These are phyloP conservation scores for Heliothis peltigera DNA, from an alignment of 2,888 invertebrate genomes.

Conservation along the genomic window DNA sequence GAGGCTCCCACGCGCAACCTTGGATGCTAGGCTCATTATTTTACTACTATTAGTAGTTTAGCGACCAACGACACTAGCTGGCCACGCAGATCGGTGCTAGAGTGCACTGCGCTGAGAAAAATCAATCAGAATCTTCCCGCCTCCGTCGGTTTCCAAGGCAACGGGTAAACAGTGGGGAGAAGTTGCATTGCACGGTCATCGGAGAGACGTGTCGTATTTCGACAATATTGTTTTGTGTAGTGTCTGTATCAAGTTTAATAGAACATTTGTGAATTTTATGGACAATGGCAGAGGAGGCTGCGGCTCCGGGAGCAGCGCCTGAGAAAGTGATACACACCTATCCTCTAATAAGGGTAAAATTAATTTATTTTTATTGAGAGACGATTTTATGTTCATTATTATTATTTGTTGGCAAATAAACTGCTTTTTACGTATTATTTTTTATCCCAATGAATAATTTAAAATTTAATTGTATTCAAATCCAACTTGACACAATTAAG, in stretches of 20 bases:
- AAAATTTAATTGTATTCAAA: no score
- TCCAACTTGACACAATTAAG: no score
- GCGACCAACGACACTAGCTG: conserved; percentile 60
- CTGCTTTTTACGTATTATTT: conserved; percentile 7
- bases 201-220: conserved; percentile 67
- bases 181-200: conserved; percentile 69
- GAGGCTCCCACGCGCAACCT: conserved; percentile 63
- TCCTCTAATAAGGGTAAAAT: conserved; percentile 94
- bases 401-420: conserved; percentile 6
- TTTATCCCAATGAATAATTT: no score
- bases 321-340: conserved; percentile 95
- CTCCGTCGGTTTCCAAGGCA: conserved; percentile 85
- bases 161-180: conserved; percentile 87
- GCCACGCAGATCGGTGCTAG: conserved; percentile 59
- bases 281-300: conserved; percentile 81
- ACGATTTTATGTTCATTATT: conserved; percentile 14
- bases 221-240: conserved; percentile 48
- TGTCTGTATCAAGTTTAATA: conserved; percentile 35
- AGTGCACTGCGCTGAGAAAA: conserved; percentile 78
- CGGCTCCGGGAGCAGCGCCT: conserved; percentile 81
- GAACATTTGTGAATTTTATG: conserved; percentile 47
- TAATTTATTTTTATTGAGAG: conserved; percentile 1
- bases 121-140: conserved; percentile 87
- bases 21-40: conserved; percentile 48
- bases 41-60: conserved; percentile 59